phyloP scores from a whole-genome alignment of 2,888 invertebrate genomes.

The Meiosimyza decipiens region DNA sequence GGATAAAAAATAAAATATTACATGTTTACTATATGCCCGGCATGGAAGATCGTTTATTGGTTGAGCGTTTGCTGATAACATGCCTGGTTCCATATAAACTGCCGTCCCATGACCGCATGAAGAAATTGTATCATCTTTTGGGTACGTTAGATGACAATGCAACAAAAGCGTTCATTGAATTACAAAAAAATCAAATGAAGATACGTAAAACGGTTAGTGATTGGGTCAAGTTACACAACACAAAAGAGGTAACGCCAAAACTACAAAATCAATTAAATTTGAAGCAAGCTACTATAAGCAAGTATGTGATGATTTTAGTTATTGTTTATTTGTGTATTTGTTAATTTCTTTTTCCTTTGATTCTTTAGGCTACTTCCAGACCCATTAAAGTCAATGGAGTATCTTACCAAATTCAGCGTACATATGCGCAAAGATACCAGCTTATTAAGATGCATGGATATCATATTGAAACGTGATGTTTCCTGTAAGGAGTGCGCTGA shows the following conservation, averaged over 20 bases:
- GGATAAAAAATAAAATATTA: slow-evolving; percentile 97
- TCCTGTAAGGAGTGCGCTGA: slow-evolving; percentile 95
- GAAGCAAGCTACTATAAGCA: slow-evolving; percentile 69
- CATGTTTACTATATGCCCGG: slow-evolving; percentile 87
- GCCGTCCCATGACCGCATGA: slow-evolving; percentile 89
- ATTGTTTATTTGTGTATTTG: neutral
- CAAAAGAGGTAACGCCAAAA: slow-evolving; percentile 74
- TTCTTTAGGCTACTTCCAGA: slow-evolving; percentile 83
- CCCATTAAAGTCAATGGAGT: slow-evolving; percentile 91
- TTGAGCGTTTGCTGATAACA: slow-evolving; percentile 92
- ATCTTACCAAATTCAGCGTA: slow-evolving; percentile 82
- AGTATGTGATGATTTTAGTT: slow-evolving; percentile 51
- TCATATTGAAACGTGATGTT: slow-evolving; percentile 88
- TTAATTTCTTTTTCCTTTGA: neutral
- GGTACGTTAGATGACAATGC: slow-evolving; percentile 96
- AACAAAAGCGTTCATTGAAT: slow-evolving; percentile 90
- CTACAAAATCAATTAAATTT: slow-evolving; percentile 79
- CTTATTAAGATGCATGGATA: slow-evolving; percentile 84
- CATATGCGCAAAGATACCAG: slow-evolving; percentile 80
- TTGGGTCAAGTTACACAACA: slow-evolving; percentile 84
- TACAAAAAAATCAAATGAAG: slow-evolving; percentile 89
- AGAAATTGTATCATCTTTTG: slow-evolving; percentile 88
- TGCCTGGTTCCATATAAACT: slow-evolving; percentile 94
- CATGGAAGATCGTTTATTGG: slow-evolving; percentile 91
- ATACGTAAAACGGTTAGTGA: slow-evolving; percentile 87